Percentiles rank a stretch among this genome's conserved stretches.
Evolutionary conservation across 2,888 invertebrate genomes (phyloP).

Genomic region (Odontothrips loti): DNA sequence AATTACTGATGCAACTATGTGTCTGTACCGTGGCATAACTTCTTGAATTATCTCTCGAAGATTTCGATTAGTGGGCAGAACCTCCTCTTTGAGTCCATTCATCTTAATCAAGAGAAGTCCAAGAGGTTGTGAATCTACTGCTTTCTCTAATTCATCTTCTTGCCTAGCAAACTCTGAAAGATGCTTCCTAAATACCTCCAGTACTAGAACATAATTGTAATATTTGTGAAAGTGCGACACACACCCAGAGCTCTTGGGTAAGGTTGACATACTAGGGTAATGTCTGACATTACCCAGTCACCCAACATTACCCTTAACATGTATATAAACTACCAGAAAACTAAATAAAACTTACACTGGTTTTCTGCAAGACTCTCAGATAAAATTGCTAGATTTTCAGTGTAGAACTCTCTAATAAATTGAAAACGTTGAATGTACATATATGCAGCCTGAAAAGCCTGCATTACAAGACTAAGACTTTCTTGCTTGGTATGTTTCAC

Average conservation of each 20-base stretch:
- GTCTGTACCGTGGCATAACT: constrained; percentile 59
- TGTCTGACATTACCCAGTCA: no score
- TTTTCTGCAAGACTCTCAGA: constrained; percentile 59
- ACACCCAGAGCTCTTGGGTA: no score
- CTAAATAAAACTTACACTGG: constrained; percentile 47
- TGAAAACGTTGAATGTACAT: constrained; percentile 63
- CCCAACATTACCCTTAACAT: no score
- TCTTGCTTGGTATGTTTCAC: constrained; percentile 55
- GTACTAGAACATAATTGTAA: constrained; percentile 46
- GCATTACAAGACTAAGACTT: constrained; percentile 55
- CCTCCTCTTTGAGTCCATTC: constrained; percentile 64
- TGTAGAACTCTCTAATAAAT: constrained; percentile 61
- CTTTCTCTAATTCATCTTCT: constrained; percentile 61
- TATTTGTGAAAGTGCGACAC: constrained; percentile 28
- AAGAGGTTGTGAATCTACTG: constrained; percentile 63
- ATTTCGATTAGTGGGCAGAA: constrained; percentile 66
- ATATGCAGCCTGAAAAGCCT: constrained; percentile 60
- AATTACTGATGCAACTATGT: neutral
- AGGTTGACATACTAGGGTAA: no score
- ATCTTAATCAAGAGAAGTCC: constrained; percentile 70
- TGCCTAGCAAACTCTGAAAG: constrained; percentile 67
- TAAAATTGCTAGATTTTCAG: constrained; percentile 64
- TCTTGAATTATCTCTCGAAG: constrained; percentile 61
- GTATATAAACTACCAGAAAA: neutral
- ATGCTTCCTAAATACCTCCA: constrained; percentile 60